Evolutionary conservation across 2,797 vertebrate species (phyloP), one percentile per base, ranked within the genome.

Genomic region (Scleropages formosus): DNA sequence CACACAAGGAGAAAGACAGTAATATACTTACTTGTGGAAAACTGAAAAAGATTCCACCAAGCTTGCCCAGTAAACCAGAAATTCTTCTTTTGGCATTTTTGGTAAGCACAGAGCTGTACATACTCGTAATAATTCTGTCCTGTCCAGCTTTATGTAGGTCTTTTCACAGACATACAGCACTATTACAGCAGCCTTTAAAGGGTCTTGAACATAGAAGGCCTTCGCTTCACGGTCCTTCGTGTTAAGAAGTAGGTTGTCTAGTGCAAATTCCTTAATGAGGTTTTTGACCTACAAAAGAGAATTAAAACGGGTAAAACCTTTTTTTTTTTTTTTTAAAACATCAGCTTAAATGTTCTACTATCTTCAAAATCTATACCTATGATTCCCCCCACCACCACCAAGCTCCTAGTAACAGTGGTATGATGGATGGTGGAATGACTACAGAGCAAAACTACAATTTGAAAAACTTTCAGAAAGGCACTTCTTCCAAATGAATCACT

Each of bases 41-140:
- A 13, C 0, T 8, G 73, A 27, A 20, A 93, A 86, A 15, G 72
- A 71, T 11, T 64, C 49, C 1, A 73, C 71, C 22, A 93, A 53
- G 0, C 60, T 7, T 18, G 4, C 0, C 72, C 95, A 89, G 76
- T 93, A 93, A 0, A 47, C 1, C 0, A 74, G 26, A 0, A 91
- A 77, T 0, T 26, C 8, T 0, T 84, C 80, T 12, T 78, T 84
- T 0, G 86, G 69, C 12, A 26, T 10, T n/a, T 89, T 64, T 0
- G 91, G 89, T 0, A 94, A 76, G 72, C 88, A 88, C 3, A 95
- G 72, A 11, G 87, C 75, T 63, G 0, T 0, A 62, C 96, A 97
- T 26, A 98, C 84, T 0, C 0, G 11, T 76, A 0, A 0, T 31
- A 89, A 80, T 2, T 88, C 75, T 0, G 0, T 0, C 0, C 0